These are phyloP conservation scores for Noctua comes DNA, from an alignment of 2,888 invertebrate genomes.

Conservation along the genomic window DNA sequence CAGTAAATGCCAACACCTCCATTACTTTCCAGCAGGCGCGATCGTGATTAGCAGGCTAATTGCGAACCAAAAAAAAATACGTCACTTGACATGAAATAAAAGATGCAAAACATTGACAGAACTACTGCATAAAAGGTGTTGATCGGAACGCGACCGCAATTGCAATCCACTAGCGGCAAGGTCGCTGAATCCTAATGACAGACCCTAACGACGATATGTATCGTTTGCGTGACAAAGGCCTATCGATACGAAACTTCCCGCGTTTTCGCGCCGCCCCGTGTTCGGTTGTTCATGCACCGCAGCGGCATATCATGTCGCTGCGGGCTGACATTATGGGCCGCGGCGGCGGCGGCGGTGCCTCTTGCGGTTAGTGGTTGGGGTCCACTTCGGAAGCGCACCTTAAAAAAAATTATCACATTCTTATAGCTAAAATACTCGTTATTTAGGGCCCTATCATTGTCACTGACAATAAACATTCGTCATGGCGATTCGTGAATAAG, in stretches of 20 bases:
- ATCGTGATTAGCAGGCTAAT: background rate
- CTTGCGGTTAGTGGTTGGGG: too few relatives aligned
- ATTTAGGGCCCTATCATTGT: background rate
- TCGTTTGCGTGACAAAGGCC: background rate
- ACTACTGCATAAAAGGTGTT: background rate
- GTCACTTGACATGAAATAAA: background rate
- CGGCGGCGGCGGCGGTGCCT: too few relatives aligned
- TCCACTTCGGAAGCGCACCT: too few relatives aligned
- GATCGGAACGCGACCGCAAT: background rate
- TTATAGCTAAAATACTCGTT: background rate
- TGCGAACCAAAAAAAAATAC: background rate
- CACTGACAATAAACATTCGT: background rate
- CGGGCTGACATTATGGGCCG: too few relatives aligned
- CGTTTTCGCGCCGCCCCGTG: too few relatives aligned
- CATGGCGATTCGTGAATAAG: background rate
- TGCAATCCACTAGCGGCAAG: background rate
- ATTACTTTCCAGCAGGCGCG: background rate
- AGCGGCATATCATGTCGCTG: too few relatives aligned
- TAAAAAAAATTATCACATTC: background rate
- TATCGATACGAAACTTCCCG: background rate
- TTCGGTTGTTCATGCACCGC: too few relatives aligned
- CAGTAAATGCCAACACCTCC: background rate
- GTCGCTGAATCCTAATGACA: background rate
- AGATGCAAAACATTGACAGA: background rate
- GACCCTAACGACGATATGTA: background rate